Evolutionary conservation across 2,888 invertebrate genomes (phyloP).

Genomic region (Cataglyphis rosenhaueri): DNA sequence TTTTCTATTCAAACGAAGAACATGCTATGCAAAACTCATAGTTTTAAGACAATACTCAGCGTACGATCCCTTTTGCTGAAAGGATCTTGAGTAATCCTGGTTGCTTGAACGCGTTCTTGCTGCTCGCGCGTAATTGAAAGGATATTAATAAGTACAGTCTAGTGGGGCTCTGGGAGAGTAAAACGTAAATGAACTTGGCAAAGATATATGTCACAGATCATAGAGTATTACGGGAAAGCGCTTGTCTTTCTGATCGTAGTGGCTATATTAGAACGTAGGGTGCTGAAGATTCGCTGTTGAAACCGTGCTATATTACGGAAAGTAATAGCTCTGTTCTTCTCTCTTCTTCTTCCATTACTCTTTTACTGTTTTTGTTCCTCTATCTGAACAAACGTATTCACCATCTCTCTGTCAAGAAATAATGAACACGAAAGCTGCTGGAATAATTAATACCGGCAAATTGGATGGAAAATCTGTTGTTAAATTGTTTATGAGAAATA

Average conservation of each 20-base stretch:
- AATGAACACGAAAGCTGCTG: conserved; percentile 58
- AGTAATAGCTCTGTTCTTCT: conserved; percentile 63
- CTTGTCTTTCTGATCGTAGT: conserved; percentile 68
- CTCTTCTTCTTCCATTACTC: conserved; percentile 53
- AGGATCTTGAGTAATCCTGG: conserved; percentile 23
- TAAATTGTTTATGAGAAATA: conserved; percentile 63
- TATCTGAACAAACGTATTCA: conserved; percentile 20
- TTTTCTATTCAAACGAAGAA: conserved; percentile 27
- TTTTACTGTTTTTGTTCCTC: conserved; percentile 45
- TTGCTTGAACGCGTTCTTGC: conserved; percentile 34
- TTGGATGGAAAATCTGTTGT: conserved; percentile 54
- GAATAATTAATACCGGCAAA: conserved; percentile 68
- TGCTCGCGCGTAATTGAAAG: conserved; percentile 39
- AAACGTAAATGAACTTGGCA: conserved; percentile 58
- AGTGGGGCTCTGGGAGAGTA: conserved; percentile 8
- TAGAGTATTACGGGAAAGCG: conserved; percentile 44
- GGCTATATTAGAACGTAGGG: conserved; percentile 58
- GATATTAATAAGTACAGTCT: conserved; percentile 57
- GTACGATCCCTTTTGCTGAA: conserved; percentile 21
- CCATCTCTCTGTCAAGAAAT: conserved; percentile 34
- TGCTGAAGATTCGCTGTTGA: conserved; percentile 59
- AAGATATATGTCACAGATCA: conserved; percentile 58
- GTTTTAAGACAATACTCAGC: conserved; percentile 31
- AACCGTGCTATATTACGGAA: conserved; percentile 52
- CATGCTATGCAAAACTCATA: conserved; percentile 37